Evolutionary conservation across 1,140 invertebrate genomes (phyloP), one percentile per base, ranked within the genome.

Genomic region (Lepidurus couesii): DNA sequence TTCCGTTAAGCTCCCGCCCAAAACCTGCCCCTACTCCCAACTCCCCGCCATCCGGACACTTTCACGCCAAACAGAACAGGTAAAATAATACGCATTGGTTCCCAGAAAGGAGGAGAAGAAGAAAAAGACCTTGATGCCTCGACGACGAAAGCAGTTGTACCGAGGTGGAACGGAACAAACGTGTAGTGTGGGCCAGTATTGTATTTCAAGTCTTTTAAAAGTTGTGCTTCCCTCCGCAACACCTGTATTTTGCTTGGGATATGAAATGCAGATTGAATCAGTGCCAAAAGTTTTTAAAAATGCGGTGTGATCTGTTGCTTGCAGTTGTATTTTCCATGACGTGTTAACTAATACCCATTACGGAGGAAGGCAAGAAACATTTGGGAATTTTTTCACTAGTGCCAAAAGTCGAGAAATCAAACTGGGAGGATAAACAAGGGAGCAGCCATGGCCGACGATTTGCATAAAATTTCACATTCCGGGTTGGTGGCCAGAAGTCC

Each of bases 401-500:
- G 53, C 53, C 47, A 45, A 65, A 44, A 76, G 34, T 11, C 24
- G 34, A 73, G 21, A 73, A 6, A 73, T 76, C 21, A 34, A 73
- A 9, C 13, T 65, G 76, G 5, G 43, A 11, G 42, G 13, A 73
- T 34, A 13, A 53, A 13, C 4, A 26, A 8, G 42, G 47, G 26
- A 11, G 47, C 7, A 47, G 77, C 80, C 42, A 65, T 65, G 53
- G 82, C 81, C 21, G 83, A 82, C 34, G 82, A 84, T 24, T 34
- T 81, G 43, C 77, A 80, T 21, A 73, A 81, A 21, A 82, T 83
- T 80, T 84, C 82, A 44, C 83, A 85, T 74, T 84, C 84, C 8
- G 95, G 95, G 1, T 85, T 96, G 80, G 90, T 95, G 80, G 95
- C 95, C 13, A 88, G 95, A 47, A 94, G 92, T 83, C 92, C 93